Base-by-base conservation (phyloP, 2,888 invertebrate species). In the Aricia artaxerxes region DNA sequence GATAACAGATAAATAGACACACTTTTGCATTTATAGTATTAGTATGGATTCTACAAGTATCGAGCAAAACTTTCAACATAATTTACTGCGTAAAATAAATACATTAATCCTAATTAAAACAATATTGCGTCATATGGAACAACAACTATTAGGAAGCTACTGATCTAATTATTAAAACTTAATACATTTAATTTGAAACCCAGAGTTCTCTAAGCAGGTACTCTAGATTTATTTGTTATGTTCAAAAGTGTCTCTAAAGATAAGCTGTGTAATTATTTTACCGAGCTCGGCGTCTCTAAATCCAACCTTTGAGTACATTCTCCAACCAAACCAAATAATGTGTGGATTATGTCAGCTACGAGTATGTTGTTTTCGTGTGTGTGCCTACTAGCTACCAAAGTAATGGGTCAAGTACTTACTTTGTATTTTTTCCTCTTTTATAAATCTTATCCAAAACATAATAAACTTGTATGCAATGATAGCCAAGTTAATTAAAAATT, bases 261-360 rank as follows among this genome's bases (percentile, higher is more conserved):
- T 76, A 76, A 76, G 76, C 76, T 13, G 35, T 35, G 76, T 76
- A 76, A 76, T 76, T 76, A 76, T 76, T 76, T 76, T 7, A 53
- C 53, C 16, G 76, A 13, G 53, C 76, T 76, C 53, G 35, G 76
- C 57, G 38, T 76, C 31, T 53, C 76, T 76, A 76, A 24, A 76
- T 75, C 75, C 53, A 75, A 76, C 53, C 53, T 76, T 76, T 57
- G 76, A 76, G 57, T 6, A 57, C 49, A 76, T 57, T 57, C 57
- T 76, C 7, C 76, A 57, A 76, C 76, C 76, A 16, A 76, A 49
- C 76, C 76, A 57, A 76, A 75, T 53, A 75, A 11, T 31, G 76
- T 76, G 35, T 76, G 53, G 57, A 76, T 57, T 76, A 76, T 53
- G 31, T 53, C 16, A 38, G 73, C 4, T 38, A n/a, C n/a, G n/a